Base-by-base conservation (phyloP, 2,888 invertebrate genomes). In the Lasioglossum zephyrum region DNA sequence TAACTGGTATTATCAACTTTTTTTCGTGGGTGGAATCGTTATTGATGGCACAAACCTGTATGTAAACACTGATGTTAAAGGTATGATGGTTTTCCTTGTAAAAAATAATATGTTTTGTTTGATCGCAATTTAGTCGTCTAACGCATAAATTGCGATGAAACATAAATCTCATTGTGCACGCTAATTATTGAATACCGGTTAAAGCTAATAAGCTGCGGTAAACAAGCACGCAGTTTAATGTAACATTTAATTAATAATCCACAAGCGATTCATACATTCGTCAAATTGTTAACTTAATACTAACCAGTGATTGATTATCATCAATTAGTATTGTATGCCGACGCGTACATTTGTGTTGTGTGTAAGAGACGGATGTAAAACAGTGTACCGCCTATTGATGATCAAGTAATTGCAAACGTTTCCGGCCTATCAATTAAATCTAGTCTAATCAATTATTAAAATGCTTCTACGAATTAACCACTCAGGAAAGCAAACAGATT, bases 271-370 rank as follows among this genome's bases (percentile, higher is more conserved):
- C n/a, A 0, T 26, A 16, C 3, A 22, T 22, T 31, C 26, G n/a
- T 66, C 13, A 11, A 76, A 75, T 63, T 66, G 41, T 2, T 44
- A 73, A 47, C 16, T 53, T 63, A 31, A 26, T 63, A 73, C 22
- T 36, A 49, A 41, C 22, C 18, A 70, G 13, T 36, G 6, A 53
- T 44, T 16, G 57, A 36, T 72, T 22, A 47, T 22, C 26, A 47
- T 63, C 73, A 53, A 72, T 76, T 77, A 63, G 66, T 39, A 53
- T 22, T 39, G 49, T 69, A 49, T 79, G 26, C 2, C 18, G 18
- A 3, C 13, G 13, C 8, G 44, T 31, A 31, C 4, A 22, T 70
- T 16, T 44, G 41, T 36, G 18, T 16, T 22, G 5, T 36, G 26
- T 6, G n/a, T 9, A 47, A 47, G 13, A 3, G 9, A 39, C 1